A percentile compares a stretch with the other conserved stretches of the same genome.
These are phyloP conservation scores for Lucifuga dentata DNA, from an alignment of 2,113 vertebrate genomes.

Conservation along the genomic window DNA sequence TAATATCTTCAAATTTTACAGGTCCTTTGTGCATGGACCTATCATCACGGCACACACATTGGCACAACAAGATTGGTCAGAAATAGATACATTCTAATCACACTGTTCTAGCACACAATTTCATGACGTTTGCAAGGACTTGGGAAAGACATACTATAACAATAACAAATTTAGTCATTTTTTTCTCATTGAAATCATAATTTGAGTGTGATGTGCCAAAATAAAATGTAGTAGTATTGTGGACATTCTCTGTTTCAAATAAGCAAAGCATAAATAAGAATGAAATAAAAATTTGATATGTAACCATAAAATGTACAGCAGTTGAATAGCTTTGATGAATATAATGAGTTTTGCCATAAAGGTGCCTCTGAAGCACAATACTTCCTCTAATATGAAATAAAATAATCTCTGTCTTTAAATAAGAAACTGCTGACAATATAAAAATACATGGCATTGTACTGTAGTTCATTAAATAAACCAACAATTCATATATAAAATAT, in stretches of 20 bases:
- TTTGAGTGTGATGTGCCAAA: conserved; percentile 62
- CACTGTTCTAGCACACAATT: conserved; percentile 72
- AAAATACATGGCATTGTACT: conserved; percentile 86
- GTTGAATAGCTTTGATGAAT: conserved; percentile 72
- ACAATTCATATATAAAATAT: conserved; percentile 86
- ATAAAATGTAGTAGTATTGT: conserved; percentile 65
- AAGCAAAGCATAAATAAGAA: conserved; percentile 73
- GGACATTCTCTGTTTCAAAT: conserved; percentile 67
- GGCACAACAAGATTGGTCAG: conserved; percentile 80
- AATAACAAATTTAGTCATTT: conserved; percentile 59
- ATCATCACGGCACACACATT: conserved; percentile 77
- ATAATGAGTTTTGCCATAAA: conserved; percentile 63
- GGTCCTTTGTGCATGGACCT: conserved; percentile 67
- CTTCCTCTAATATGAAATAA: conserved; percentile 76
- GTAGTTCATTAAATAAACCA: conserved; percentile 86
- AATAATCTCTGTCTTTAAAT: conserved; percentile 82
- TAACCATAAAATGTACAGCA: conserved; percentile 76
- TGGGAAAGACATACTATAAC: conserved; percentile 66
- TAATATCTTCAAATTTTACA: conserved; percentile 74
- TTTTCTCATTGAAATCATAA: conserved; percentile 54
- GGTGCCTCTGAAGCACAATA: conserved; percentile 69
- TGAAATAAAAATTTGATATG: conserved; percentile 58
- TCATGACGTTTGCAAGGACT: conserved; percentile 71
- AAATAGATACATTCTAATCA: conserved; percentile 72
- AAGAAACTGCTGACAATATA: conserved; percentile 85